Conservation (phyloP, 1,140 invertebrate genomes). For the Pristionchus pacificus region DNA sequence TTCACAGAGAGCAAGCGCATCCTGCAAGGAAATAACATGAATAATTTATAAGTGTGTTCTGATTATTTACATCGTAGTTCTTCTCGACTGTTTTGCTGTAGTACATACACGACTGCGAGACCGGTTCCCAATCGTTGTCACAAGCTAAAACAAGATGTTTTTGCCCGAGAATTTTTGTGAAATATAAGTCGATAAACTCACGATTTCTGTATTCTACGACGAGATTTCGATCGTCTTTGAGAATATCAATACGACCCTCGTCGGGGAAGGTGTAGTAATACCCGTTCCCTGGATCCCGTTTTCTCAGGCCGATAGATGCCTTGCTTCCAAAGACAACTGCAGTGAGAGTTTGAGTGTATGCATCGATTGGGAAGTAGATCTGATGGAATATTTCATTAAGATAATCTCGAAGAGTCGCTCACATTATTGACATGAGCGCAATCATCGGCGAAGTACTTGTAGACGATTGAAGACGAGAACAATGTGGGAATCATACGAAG, state of each 20-base stretch:
- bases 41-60: too few relatives aligned
- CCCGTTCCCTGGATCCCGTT: background rate
- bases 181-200: background rate
- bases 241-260: background rate
- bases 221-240: background rate
- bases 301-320: background rate
- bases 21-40: slow-evolving; percentile 22
- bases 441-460: background rate
- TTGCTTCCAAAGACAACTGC: background rate
- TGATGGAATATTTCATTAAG: too few relatives aligned
- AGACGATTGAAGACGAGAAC: background rate
- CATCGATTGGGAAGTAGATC: background rate
- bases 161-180: background rate
- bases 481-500: background rate
- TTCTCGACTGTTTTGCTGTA: too few relatives aligned
- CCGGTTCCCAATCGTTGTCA: background rate
- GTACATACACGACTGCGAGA: background rate
- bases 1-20: slow-evolving; percentile 30
- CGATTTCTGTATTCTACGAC: background rate
- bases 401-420: too few relatives aligned
- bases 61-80: too few relatives aligned
- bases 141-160: background rate
- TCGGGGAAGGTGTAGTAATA: background rate
- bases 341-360: background rate
- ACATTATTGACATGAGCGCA: background rate